phyloP scores from a whole-genome alignment of 2,113 vertebrate species.

The Xyliphius kryptos region DNA sequence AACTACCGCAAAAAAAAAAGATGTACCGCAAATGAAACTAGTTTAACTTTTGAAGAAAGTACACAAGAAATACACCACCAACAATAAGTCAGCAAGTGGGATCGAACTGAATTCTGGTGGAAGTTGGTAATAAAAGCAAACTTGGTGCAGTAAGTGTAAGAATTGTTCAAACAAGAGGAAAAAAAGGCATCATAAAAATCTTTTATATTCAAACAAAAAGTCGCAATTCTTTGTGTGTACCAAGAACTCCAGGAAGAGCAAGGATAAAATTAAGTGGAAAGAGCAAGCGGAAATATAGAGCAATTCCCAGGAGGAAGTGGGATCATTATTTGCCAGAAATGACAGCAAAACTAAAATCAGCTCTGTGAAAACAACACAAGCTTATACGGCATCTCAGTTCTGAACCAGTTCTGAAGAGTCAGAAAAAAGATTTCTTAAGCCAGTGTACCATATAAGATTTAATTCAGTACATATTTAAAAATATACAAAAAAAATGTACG shows the following conservation, averaged over 20 bases:
- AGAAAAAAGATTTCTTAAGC: neutral
- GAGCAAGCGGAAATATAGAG: conserved; percentile 45
- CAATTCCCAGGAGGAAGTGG: conserved; percentile 49
- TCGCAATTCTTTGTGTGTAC: neutral
- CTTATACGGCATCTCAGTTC: conserved; percentile 34
- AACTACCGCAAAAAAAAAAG: too few species aligned
- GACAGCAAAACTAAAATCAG: conserved; percentile 45
- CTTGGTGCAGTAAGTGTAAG: neutral
- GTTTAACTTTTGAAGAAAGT: conserved; percentile 10
- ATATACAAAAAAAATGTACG: too few species aligned
- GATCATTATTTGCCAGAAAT: conserved; percentile 46
- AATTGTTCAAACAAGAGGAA: conserved; percentile 8
- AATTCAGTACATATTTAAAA: neutral
- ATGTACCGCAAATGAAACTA: neutral
- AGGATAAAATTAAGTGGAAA: conserved; percentile 37
- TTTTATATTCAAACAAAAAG: conserved; percentile 1
- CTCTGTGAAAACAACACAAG: conserved; percentile 50
- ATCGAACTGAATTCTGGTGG: neutral
- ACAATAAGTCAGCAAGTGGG: neutral
- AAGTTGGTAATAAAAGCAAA: conserved; percentile 9
- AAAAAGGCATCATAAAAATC: neutral
- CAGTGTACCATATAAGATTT: too few species aligned
- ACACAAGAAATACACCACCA: conserved; percentile 6
- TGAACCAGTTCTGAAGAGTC: conserved; percentile 13
- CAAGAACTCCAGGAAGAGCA: conserved; percentile 15